Evolutionary conservation across 2,888 invertebrate species (phyloP).

Genomic region (Drosophila testacea): DNA sequence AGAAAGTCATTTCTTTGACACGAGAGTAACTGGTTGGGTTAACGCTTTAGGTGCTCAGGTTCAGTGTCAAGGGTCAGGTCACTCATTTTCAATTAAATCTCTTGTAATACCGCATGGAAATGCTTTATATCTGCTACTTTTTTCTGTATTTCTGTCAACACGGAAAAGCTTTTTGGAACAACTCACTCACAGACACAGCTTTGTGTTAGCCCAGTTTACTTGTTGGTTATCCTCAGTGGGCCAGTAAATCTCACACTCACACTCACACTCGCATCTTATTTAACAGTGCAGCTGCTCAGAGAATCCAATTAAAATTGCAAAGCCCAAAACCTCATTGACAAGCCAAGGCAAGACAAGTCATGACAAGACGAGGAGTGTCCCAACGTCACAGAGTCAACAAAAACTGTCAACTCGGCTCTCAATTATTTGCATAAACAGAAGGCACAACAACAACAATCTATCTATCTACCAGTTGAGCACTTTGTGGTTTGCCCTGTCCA

Average conservation of each 20-base stretch:
- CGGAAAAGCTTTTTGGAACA: conserved; percentile 52
- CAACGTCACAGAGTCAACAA: conserved; percentile 40
- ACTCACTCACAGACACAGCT: conserved; percentile 10
- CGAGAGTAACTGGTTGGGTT: conserved; percentile 25
- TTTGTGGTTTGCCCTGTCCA: conserved; percentile 31
- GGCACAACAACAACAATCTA: conserved; percentile 13
- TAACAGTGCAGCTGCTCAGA: conserved; percentile 23
- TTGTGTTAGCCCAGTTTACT: conserved; percentile 17
- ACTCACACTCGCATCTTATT: conserved; percentile 9
- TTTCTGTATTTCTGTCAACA: conserved; percentile 23
- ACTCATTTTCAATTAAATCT: conserved; percentile 62
- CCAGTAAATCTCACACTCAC: conserved; percentile 43
- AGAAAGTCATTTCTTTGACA: conserved; percentile 14
- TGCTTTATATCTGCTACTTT: conserved; percentile 29
- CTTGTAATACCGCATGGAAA: conserved; percentile 54
- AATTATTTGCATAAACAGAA: conserved; percentile 61
- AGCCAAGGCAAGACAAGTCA: background rate
- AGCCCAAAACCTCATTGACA: conserved; percentile 31
- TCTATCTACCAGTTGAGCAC: conserved; percentile 19
- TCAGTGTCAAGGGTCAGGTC: conserved; percentile 68
- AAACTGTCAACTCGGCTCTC: conserved; percentile 50
- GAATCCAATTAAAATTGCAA: conserved; percentile 63
- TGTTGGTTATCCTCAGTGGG: conserved; percentile 38
- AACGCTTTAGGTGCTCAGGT: conserved; percentile 38
- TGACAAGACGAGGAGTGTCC: conserved; percentile 16